Base-by-base conservation (phyloP, 2,888 invertebrate species). In the Podotricha telesiphe region DNA sequence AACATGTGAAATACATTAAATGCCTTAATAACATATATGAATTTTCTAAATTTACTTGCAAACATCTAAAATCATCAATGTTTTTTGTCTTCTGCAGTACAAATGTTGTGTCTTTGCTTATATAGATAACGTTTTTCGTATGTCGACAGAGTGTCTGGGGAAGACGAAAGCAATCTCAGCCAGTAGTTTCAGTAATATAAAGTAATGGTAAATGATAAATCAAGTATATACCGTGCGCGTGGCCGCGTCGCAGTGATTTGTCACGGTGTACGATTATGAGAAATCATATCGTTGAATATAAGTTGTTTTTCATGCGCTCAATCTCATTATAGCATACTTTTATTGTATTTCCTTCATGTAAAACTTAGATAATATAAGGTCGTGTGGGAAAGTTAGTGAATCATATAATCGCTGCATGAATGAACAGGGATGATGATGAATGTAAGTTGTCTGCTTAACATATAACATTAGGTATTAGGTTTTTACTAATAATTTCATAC, bases 181-280 rank as follows among this genome's bases (percentile, higher is more conserved):
- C 56, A 59, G 65, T 59, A 58, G 55, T 69, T 65, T 47, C 67
- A 22, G 65, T 66, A 55, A 70, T 69, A 65, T 65, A 62, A 71
- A 59, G 55, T 67, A 67, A 70, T 69, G 67, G 65, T 61, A 50
- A 66, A 66, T 69, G 67, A 71, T 73, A 73, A 68, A 71, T 73
- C 71, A 70, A 68, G 68, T 70, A 72, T 70, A 53, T 66, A 72
- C 47, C 65, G 58, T 13, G 56, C 50, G 51, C 55, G 48, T 45
- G 56, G 20, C 50, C 47, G 45, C 61, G 19, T 64, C 47, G 34
- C 51, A 40, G 58, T 64, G 63, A 63, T 66, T 68, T 71, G 71
- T 66, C 59, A 71, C 53, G 53, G 34, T 50, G 19, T 62, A 22
- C 56, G 59, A 67, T 67, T 63, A 68, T 63, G 67, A 58, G 59